Conservation (phyloP, 1,140 invertebrate genomes). For the Sycophaga agraensis region DNA sequence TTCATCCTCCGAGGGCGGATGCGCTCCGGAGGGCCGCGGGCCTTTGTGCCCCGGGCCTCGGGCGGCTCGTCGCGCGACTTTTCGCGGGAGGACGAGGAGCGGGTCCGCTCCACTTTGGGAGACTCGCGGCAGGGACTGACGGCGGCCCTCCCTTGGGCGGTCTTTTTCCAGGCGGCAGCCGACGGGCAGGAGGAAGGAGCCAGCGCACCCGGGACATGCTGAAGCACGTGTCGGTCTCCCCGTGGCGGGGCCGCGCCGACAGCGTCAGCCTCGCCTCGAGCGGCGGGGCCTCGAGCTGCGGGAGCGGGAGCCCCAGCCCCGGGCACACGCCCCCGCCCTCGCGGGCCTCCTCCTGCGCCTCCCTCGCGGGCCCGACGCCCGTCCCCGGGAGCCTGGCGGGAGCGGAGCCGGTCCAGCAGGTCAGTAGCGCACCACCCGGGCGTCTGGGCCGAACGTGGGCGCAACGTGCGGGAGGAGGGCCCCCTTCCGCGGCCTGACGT, state of each 20-base stretch:
- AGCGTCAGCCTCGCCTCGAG: constrained; percentile 79
- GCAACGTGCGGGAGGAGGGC: too few species aligned
- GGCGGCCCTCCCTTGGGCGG: neutral
- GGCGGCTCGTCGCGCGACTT: too few species aligned
- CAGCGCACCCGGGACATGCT: constrained; percentile 63
- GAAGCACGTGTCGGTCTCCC: constrained; percentile 86
- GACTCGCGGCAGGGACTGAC: neutral
- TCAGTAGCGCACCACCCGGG: constrained; percentile 29
- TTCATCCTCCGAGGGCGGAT: neutral
- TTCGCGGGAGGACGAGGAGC: too few species aligned
- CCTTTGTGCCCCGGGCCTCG: too few species aligned
- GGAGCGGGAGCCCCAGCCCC: constrained; percentile 56
- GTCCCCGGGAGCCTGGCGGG: constrained; percentile 53
- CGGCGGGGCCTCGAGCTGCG: constrained; percentile 67
- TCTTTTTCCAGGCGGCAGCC: too few species aligned
- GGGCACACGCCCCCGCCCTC: constrained; percentile 55
- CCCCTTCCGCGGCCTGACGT: neutral
- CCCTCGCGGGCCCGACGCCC: constrained; percentile 50
- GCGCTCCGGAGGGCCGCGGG: too few species aligned
- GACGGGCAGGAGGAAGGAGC: too few species aligned
- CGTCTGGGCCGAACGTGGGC: too few species aligned
- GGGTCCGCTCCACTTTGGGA: too few species aligned
- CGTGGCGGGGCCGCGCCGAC: constrained; percentile 76
- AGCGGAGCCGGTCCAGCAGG: constrained; percentile 49
- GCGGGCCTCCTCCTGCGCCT: constrained; percentile 54